Evolutionary conservation across 2,888 invertebrate genomes (phyloP).

Genomic region (Microctonus hyperodae): DNA sequence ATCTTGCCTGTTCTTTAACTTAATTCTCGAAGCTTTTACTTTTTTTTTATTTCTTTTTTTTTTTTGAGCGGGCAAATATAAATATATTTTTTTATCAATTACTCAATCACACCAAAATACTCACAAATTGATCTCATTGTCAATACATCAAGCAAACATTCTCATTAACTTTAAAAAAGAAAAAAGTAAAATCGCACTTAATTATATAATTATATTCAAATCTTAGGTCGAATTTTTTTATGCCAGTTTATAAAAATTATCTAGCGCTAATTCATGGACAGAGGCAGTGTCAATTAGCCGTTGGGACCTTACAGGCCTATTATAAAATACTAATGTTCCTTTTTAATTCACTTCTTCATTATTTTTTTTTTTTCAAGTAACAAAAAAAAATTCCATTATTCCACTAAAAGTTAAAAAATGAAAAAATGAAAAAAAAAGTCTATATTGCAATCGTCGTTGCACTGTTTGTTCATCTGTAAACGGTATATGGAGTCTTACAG

Average conservation of each 20-base stretch:
- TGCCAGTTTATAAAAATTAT: conserved; percentile 7
- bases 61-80: background rate
- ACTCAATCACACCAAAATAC: background rate
- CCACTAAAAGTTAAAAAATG: background rate
- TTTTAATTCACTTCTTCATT: background rate
- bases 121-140: background rate
- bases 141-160: background rate
- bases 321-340: conserved; percentile 18
- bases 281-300: conserved; percentile 42
- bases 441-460: background rate
- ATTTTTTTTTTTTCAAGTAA: conserved; percentile 9
- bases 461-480: background rate
- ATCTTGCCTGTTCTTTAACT: background rate
- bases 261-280: conserved; percentile 33
- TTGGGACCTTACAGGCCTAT: conserved; percentile 29
- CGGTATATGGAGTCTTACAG: conserved; percentile 40
- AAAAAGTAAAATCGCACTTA: background rate
- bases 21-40: background rate
- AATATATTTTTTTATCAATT: background rate
- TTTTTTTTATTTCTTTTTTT: too few species aligned
- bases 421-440: too few species aligned
- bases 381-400: background rate
- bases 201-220: conserved; percentile 7
- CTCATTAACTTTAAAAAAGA: conserved; percentile 27
- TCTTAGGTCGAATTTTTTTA: conserved; percentile 15